A percentile compares a stretch with the other conserved stretches of the same genome.
Conservation (phyloP, 2,888 invertebrate species). For the Thyatira batis region DNA sequence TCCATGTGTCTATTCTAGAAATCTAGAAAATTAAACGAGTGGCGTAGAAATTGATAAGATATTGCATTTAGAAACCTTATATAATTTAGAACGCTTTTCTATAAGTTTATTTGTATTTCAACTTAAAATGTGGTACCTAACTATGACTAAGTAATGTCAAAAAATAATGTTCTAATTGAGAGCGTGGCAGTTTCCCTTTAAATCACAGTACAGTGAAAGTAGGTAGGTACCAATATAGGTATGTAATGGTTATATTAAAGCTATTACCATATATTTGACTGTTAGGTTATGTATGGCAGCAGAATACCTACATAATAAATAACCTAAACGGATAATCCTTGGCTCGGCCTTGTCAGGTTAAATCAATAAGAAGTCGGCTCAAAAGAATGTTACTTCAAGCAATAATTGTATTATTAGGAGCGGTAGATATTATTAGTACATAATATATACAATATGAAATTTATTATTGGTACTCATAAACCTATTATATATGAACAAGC, state of each 20-base stretch:
- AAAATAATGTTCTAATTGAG: too few relatives aligned
- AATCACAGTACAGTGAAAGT: too few relatives aligned
- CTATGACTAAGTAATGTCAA: neutral
- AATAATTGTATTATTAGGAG: neutral
- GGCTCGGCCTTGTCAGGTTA: slow-evolving; percentile 5
- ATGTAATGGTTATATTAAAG: too few relatives aligned
- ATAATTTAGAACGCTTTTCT: neutral
- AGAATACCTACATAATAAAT: neutral
- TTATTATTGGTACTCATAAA: too few relatives aligned
- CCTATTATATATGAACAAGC: too few relatives aligned
- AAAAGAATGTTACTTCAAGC: neutral
- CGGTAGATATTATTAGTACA: too few relatives aligned
- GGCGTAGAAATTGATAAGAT: neutral
- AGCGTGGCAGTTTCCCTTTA: too few relatives aligned
- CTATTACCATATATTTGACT: too few relatives aligned
- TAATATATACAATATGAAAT: too few relatives aligned
- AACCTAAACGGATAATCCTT: slow-evolving; percentile 42
- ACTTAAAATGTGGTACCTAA: too few relatives aligned
- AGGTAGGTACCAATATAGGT: too few relatives aligned
- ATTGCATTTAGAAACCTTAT: neutral
- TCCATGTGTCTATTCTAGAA: slow-evolving; percentile 37
- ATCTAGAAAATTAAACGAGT: slow-evolving; percentile 24
- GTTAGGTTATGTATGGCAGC: neutral
- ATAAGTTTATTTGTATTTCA: too few relatives aligned
- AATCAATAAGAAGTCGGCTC: neutral